Conservation (phyloP, 1,140 invertebrate genomes). For the Teleogryllus occipitalis region DNA sequence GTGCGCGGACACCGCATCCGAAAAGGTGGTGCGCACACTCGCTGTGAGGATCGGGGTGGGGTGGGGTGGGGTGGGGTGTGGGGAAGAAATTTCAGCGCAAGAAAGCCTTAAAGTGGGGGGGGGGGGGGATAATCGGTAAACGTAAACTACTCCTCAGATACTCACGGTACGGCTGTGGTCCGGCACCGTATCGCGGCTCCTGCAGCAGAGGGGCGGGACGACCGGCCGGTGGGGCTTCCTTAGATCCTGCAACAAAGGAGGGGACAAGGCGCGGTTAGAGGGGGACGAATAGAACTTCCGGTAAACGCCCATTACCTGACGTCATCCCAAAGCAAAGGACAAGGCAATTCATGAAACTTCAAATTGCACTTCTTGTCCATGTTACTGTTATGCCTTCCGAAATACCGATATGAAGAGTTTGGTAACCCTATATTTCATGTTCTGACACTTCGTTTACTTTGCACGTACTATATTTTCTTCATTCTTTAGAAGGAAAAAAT, state of each 20-base stretch:
- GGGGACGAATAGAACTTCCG: slow-evolving; percentile 11
- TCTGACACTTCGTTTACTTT: too few species aligned
- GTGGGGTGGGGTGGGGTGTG: too few species aligned
- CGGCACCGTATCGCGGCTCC: slow-evolving; percentile 74
- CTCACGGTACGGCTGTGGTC: slow-evolving; percentile 80
- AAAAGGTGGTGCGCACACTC: background rate
- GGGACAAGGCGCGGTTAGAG: background rate
- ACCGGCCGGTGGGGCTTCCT: slow-evolving; percentile 31
- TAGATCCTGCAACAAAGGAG: slow-evolving; percentile 36
- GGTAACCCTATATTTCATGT: too few species aligned
- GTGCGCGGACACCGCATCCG: background rate
- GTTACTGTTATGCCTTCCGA: too few species aligned
- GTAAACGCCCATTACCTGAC: slow-evolving; percentile 8
- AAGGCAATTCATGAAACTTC: background rate
- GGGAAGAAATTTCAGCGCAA: background rate
- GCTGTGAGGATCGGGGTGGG: background rate
- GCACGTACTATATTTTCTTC: too few species aligned
- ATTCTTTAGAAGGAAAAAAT: too few species aligned
- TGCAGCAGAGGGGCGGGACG: slow-evolving; percentile 69
- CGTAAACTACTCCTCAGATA: slow-evolving; percentile 13
- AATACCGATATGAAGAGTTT: too few species aligned
- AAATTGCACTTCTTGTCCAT: too few species aligned
- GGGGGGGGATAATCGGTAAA: background rate
- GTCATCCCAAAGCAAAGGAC: background rate
- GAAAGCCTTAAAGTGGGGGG: background rate